Percentiles rank a stretch among this genome's conserved stretches.
Conservation (phyloP, 2,797 vertebrate species). For the Benthosema pterotum region DNA sequence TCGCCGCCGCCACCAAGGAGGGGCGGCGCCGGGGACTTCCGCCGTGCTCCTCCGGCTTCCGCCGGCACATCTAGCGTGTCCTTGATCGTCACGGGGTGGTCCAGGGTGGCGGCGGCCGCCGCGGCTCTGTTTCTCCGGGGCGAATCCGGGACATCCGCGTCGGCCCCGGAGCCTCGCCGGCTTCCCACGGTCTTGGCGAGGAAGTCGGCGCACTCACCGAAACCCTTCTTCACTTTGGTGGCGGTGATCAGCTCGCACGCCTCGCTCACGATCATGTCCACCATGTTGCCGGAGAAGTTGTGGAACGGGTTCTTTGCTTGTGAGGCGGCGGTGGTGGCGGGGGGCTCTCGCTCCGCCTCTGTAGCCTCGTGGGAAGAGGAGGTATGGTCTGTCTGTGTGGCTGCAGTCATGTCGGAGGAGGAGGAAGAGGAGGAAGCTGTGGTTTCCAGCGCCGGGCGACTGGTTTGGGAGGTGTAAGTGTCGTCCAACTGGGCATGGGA, state of each 20-base stretch:
- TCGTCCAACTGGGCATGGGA: constrained; percentile 77
- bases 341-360: constrained; percentile 56
- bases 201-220: constrained; percentile 83
- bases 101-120: too few relatives aligned
- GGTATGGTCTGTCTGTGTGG: constrained; percentile 51
- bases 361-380: constrained; percentile 46
- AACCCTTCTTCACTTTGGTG: constrained; percentile 82
- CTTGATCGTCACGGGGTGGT: constrained; percentile 55
- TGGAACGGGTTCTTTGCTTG: constrained; percentile 67
- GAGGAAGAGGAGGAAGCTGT: constrained; percentile 27
- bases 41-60: constrained; percentile 57
- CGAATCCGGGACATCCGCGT: constrained; percentile 61
- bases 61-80: constrained; percentile 75
- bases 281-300: constrained; percentile 88
- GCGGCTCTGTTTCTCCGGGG: constrained; percentile 71
- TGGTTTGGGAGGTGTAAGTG: constrained; percentile 60
- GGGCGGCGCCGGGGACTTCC: constrained; percentile 50
- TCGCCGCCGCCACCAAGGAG: constrained; percentile 58
- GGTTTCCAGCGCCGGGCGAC: constrained; percentile 15
- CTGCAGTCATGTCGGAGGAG: constrained; percentile 50
- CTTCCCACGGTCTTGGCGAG: constrained; percentile 78
- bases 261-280: constrained; percentile 90
- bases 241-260: constrained; percentile 88
- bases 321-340: too few relatives aligned
- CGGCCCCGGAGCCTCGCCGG: constrained; percentile 61